These are phyloP conservation scores for Pitta sordida DNA, from an alignment of 2,113 vertebrate genomes.

Conservation along the genomic window DNA sequence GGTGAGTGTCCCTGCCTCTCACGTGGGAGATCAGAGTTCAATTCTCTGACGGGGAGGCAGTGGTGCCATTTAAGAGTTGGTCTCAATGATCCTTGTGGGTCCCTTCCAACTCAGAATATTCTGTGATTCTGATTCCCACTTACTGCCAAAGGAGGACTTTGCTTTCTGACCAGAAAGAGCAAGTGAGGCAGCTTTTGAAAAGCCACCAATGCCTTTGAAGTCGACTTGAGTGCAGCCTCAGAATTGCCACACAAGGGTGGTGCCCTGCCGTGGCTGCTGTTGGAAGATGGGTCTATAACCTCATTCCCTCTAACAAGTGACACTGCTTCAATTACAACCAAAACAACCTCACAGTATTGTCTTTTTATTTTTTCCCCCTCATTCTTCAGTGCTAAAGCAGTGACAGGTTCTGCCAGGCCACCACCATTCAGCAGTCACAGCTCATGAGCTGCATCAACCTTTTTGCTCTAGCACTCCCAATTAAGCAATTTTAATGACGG, in stretches of 20 bases:
- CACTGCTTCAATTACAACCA: neutral
- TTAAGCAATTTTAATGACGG: slow-evolving; percentile 38
- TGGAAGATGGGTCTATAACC: neutral
- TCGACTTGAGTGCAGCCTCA: neutral
- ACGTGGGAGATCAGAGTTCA: too few species aligned
- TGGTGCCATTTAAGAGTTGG: too few species aligned
- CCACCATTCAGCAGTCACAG: neutral
- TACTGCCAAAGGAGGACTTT: neutral
- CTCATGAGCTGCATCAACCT: slow-evolving; percentile 16
- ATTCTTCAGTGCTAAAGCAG: neutral
- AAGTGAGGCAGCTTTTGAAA: neutral
- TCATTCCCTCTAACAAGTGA: neutral
- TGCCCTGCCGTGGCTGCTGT: neutral
- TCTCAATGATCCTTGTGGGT: too few species aligned
- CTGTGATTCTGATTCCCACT: too few species aligned
- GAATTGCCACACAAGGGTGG: neutral
- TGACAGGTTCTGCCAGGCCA: neutral
- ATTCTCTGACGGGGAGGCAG: too few species aligned
- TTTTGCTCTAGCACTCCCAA: neutral
- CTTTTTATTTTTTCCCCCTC: neutral
- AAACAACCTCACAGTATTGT: neutral
- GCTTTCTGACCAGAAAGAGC: neutral
- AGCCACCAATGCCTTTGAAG: neutral
- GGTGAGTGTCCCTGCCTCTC: too few species aligned
- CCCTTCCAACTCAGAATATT: too few species aligned